These are phyloP conservation scores for Camptogramma bilineatum DNA, from an alignment of 2,888 invertebrate species.

Conservation along the genomic window DNA sequence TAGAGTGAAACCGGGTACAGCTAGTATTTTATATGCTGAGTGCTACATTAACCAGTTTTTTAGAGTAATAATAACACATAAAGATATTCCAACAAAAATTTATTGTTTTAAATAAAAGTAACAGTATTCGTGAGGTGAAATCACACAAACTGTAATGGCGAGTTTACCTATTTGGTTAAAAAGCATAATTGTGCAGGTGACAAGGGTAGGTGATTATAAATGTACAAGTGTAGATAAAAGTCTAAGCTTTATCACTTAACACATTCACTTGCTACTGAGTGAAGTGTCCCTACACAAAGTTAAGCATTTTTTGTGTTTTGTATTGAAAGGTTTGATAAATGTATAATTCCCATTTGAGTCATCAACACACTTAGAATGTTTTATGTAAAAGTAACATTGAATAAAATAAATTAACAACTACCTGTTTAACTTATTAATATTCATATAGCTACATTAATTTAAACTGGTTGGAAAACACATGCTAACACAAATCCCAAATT, in stretches of 20 bases:
- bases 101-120: slow-evolving; percentile 37
- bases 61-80: not conserved
- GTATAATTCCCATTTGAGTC: not conserved
- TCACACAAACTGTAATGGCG: slow-evolving; percentile 10
- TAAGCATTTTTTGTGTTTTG: not conserved
- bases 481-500: slow-evolving; percentile 3
- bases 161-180: not conserved
- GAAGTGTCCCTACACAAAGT: too few relatives aligned
- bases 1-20: too few relatives aligned
- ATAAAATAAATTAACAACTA: slow-evolving; percentile 12
- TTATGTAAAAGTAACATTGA: slow-evolving; percentile 12
- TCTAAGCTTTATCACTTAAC: not conserved
- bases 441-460: not conserved
- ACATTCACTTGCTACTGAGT: too few relatives aligned
- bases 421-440: slow-evolving; percentile 24
- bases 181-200: not conserved
- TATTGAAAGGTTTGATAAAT: not conserved
- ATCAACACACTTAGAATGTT: slow-evolving; percentile 7
- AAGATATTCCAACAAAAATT: slow-evolving; percentile 43
- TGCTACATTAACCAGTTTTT: not conserved
- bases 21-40: not conserved
- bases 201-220: not conserved
- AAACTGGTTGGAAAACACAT: slow-evolving; percentile 12
- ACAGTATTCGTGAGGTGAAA: slow-evolving; percentile 3
- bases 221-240: not conserved